These are phyloP conservation scores for Phoronis australis DNA, from an alignment of 2,888 invertebrate genomes.

Conservation along the genomic window DNA sequence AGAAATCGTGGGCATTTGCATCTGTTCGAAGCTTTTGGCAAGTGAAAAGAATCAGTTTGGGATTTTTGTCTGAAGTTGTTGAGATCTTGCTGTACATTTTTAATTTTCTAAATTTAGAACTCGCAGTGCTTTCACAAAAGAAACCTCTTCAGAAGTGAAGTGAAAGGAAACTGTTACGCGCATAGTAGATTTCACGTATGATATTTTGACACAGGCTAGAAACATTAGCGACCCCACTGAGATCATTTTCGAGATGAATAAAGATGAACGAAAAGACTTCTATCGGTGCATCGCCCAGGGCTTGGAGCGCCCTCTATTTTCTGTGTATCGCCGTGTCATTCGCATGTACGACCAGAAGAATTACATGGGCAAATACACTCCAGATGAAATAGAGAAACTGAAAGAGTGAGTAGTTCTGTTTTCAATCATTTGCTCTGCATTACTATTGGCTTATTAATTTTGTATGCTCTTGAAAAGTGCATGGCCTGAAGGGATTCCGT, in stretches of 20 bases:
- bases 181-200: background rate
- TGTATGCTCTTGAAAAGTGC: background rate
- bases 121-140: too few species aligned
- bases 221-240: conserved; percentile 50
- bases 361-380: conserved; percentile 55
- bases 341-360: conserved; percentile 57
- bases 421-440: background rate
- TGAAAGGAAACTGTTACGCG: too few species aligned
- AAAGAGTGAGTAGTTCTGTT: conserved; percentile 39
- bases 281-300: conserved; percentile 54
- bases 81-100: too few species aligned
- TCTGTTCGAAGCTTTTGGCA: too few species aligned
- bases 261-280: conserved; percentile 56
- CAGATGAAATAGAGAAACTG: conserved; percentile 50
- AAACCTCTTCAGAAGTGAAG: too few species aligned
- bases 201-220: conserved; percentile 37
- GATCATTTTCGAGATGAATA: conserved; percentile 55
- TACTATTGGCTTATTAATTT: background rate
- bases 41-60: too few species aligned
- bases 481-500: background rate
- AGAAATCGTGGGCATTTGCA: too few species aligned
- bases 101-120: background rate
- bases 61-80: too few species aligned
- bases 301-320: conserved; percentile 54
- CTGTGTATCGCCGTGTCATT: conserved; percentile 54